Conservation (phyloP, 2,797 vertebrate species). For the Threskiornis aethiopicus region DNA sequence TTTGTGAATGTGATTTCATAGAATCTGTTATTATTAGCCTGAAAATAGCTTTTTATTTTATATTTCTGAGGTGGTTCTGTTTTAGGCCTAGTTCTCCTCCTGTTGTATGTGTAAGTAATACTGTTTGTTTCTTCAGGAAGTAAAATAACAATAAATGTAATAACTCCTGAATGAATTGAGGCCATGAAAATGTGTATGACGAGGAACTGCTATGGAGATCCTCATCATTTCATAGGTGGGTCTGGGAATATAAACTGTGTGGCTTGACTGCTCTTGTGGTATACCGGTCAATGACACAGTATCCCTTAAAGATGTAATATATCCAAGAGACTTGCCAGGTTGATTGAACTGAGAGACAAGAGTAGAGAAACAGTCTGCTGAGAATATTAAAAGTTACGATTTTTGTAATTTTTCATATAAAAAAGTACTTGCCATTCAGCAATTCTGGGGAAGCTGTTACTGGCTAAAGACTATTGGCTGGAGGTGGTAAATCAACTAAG, state of each 20-base stretch:
- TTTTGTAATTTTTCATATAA: not conserved
- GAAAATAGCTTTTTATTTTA: not conserved
- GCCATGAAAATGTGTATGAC: not conserved
- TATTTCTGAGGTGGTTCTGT: not conserved
- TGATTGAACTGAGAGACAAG: not conserved
- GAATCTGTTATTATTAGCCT: not conserved
- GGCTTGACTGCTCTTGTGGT: not conserved
- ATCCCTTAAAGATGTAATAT: not conserved
- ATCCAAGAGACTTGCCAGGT: rapidly evolving
- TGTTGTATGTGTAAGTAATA: not conserved
- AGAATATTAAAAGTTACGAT: not conserved
- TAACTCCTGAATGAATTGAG: not conserved
- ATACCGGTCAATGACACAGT: rapidly evolving
- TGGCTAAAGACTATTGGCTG: not conserved
- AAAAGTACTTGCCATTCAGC: not conserved
- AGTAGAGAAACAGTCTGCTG: not conserved
- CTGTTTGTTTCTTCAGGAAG: not conserved
- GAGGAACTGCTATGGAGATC: not conserved
- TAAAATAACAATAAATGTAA: not conserved
- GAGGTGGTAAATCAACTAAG: not conserved
- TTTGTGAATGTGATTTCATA: not conserved
- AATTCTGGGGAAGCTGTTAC: not conserved
- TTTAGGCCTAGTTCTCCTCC: not conserved
- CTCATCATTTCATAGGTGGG: not conserved
- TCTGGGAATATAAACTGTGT: not conserved